A percentile compares a stretch with the other conserved stretches of the same genome.
Conservation (phyloP, 2,797 vertebrate genomes). For the Anisognathus igniventris region DNA sequence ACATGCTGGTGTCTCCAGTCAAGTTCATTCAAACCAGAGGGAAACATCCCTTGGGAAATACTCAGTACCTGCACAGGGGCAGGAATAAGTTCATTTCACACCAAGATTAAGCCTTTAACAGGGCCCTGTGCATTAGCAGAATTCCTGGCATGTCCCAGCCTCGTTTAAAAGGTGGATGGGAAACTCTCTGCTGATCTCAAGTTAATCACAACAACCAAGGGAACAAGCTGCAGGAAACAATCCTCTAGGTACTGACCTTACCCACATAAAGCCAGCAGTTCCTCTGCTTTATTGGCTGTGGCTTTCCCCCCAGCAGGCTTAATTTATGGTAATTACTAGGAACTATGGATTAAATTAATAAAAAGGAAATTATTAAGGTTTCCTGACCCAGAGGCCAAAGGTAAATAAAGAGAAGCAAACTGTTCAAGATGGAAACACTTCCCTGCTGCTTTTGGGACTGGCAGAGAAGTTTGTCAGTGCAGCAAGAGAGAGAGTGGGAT, state of each 20-base stretch:
- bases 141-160: slow-evolving; percentile 39
- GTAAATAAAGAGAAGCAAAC: slow-evolving; percentile 35
- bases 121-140: slow-evolving; percentile 16
- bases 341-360: slow-evolving; percentile 65
- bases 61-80: slow-evolving; percentile 25
- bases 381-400: slow-evolving; percentile 50
- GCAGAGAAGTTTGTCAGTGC: not conserved
- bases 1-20: not conserved
- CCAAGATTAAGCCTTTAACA: slow-evolving; percentile 39
- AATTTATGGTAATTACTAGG: slow-evolving; percentile 69
- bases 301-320: slow-evolving; percentile 47
- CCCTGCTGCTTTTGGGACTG: not conserved
- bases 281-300: slow-evolving; percentile 57
- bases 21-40: not conserved
- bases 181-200: slow-evolving; percentile 42
- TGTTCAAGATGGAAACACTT: not conserved
- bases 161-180: slow-evolving; percentile 53
- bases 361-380: slow-evolving; percentile 63
- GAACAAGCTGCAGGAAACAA: slow-evolving; percentile 18
- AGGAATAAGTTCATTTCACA: slow-evolving; percentile 32
- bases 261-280: slow-evolving; percentile 58
- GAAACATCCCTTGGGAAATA: not conserved
- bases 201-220: slow-evolving; percentile 36
- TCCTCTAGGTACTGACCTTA: slow-evolving; percentile 59
- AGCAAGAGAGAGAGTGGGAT: not conserved